Evolutionary conservation across 2,113 vertebrate genomes (phyloP).

Genomic region (Megaleporinus macrocephalus): DNA sequence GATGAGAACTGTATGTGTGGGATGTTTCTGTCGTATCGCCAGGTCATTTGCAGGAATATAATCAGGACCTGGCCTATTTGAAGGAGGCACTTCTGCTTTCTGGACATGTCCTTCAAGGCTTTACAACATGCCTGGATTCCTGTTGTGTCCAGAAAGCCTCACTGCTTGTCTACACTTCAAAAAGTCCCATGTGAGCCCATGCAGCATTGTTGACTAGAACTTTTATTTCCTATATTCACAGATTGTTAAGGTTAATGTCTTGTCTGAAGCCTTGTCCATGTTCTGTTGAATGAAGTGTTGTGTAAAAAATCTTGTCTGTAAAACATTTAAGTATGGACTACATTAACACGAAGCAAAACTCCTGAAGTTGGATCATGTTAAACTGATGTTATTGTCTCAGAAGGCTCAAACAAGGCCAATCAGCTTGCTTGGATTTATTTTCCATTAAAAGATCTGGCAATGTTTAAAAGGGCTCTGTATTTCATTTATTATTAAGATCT

Average conservation of each 20-base stretch:
- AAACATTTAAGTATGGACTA: neutral
- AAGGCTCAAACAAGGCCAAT: neutral
- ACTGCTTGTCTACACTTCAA: neutral
- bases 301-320: neutral
- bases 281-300: neutral
- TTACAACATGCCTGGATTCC: constrained; percentile 24
- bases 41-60: constrained; percentile 28
- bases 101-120: constrained; percentile 17
- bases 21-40: constrained; percentile 16
- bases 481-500: neutral
- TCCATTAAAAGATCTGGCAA: constrained; percentile 22
- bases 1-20: constrained; percentile 34
- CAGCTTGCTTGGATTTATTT: constrained; percentile 3
- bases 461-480: neutral
- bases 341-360: neutral
- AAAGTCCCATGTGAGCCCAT: neutral
- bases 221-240: neutral
- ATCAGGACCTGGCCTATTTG: constrained; percentile 32
- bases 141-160: neutral
- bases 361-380: neutral
- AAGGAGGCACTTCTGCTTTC: constrained; percentile 2
- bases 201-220: neutral
- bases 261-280: neutral
- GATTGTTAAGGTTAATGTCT: neutral
- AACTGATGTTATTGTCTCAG: neutral